Evolutionary conservation across 2,113 vertebrate genomes (phyloP), one percentile per base, ranked within the genome.

Genomic region (Calidris pygmaea): DNA sequence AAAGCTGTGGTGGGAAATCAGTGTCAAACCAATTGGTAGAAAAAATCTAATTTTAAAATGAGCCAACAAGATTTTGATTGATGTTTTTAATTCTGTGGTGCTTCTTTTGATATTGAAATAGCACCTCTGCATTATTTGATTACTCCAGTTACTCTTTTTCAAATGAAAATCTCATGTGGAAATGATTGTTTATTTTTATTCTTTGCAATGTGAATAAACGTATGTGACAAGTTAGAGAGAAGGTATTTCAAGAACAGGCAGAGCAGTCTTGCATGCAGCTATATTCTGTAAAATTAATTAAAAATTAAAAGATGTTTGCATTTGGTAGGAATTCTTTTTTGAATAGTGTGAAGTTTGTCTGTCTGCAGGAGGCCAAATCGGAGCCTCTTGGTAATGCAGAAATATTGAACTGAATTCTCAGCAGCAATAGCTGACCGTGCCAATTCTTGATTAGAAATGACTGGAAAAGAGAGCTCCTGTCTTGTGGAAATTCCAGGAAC

Each of bases 21-120:
- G 11, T 60, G 43, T 14, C 26, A 75, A 84, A 55, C 0, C 26
- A 85, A 30, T 14, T 68, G 30, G 16, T 89, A 27, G 26, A 83
- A 68, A 67, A 79, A 63, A 74, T 50, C 7, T 79, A 48, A 53
- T 87, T 95, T 89, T 91, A 43, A 71, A 87, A 71, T 35, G 17
- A 89, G 11, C 6, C 9, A 77, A 24, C 18, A 75, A 70, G 26
- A 59, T 67, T 85, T 85, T 75, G 34, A 52, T 53, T 35, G 14
- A 68, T 89, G 18, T 47, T 89, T 71, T 78, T 37, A 55, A 21
- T 87, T 83, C 16, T 77, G 2, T 72, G 29, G 6, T 74, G 27
- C 9, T 77, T 71, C 19, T 56, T 86, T 53, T 67, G 41, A 14
- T 45, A 62, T 50, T 84, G 67, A n/a, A 87, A 32, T 78, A 17